Evolutionary conservation across 1,140 invertebrate species (phyloP).

Genomic region (Latrodectus geometricus): DNA sequence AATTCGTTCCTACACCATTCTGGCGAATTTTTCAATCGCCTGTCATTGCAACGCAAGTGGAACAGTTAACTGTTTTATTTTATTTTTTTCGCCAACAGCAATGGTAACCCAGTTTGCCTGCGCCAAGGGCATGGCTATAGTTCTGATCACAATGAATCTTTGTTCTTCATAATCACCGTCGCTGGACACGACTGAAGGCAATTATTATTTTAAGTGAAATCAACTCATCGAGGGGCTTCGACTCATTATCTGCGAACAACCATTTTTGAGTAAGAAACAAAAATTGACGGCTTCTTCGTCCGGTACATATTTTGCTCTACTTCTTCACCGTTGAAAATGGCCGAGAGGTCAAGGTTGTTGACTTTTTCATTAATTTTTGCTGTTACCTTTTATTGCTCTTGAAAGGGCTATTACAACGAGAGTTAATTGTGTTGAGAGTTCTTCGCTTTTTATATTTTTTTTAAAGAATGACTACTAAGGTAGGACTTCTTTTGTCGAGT

Average conservation of each 20-base stretch:
- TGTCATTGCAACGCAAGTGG: neutral
- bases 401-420: constrained; percentile 3
- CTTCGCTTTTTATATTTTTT: constrained; percentile 8
- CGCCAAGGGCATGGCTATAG: constrained; percentile 1
- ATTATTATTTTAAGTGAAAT: constrained; percentile 16
- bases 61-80: neutral
- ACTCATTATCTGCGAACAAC: neutral
- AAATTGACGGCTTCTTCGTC: neutral
- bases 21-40: neutral
- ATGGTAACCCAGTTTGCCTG: neutral
- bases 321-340: neutral
- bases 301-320: constrained; percentile 8
- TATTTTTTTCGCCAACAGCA: neutral
- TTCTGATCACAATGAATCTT: neutral
- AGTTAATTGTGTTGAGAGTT: neutral
- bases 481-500: neutral
- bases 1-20: neutral
- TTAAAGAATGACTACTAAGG: neutral
- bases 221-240: neutral
- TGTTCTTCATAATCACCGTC: constrained; percentile 4
- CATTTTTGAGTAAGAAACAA: constrained; percentile 1
- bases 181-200: neutral
- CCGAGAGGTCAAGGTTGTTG: constrained; percentile 21
- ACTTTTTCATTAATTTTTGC: neutral
- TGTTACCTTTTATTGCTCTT: neutral